Evolutionary conservation across 2,113 vertebrate species (phyloP).

Genomic region (Cairina moschata): DNA sequence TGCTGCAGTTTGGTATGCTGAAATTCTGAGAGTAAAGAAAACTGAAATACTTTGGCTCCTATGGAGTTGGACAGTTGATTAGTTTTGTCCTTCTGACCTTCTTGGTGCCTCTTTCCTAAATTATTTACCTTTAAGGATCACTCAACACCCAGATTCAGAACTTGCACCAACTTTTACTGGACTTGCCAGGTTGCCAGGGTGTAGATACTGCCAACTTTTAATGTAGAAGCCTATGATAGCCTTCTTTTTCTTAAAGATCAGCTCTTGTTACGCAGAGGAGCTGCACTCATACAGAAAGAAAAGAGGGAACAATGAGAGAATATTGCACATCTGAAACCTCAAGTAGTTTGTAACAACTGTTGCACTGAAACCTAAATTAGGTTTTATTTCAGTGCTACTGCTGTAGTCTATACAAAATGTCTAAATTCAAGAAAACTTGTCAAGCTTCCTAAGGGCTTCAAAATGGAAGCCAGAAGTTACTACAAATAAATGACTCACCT

Average conservation of each 20-base stretch:
- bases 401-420: neutral
- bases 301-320: neutral
- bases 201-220: neutral
- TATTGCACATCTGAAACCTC: neutral
- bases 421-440: neutral
- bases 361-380: neutral
- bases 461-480: neutral
- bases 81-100: neutral
- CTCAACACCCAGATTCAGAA: neutral
- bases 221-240: neutral
- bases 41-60: neutral
- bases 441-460: neutral
- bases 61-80: neutral
- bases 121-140: neutral
- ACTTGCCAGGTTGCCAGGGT: neutral
- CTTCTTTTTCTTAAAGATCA: neutral
- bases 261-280: neutral
- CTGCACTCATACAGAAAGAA: neutral
- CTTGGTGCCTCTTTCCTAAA: neutral
- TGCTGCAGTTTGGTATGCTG: neutral
- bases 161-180: neutral
- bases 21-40: neutral
- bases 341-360: neutral
- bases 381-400: neutral
- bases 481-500: neutral